A percentile compares a stretch with the other conserved stretches of the same genome.
These are phyloP conservation scores for Melanotaenia parkinsoni DNA, from an alignment of 2,797 vertebrate genomes.

Conservation along the genomic window DNA sequence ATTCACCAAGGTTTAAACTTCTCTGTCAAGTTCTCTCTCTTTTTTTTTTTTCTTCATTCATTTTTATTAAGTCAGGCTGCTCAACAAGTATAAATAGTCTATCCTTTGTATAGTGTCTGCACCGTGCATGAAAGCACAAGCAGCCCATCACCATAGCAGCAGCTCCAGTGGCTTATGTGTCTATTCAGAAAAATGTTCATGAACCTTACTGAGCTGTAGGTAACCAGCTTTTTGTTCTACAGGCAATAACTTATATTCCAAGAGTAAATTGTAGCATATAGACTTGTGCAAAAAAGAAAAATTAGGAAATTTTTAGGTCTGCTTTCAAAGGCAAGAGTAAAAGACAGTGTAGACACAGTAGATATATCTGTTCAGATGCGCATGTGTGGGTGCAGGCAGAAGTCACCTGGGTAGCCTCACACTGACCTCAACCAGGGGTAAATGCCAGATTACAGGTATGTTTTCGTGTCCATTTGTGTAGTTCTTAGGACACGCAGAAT, in stretches of 20 bases:
- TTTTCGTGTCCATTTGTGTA: background rate
- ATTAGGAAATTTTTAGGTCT: background rate
- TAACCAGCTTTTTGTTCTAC: background rate
- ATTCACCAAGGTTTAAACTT: constrained; percentile 2
- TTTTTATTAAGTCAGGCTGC: background rate
- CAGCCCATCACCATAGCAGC: constrained; percentile 11
- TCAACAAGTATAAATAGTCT: constrained; percentile 8
- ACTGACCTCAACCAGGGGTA: background rate
- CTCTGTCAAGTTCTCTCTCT: constrained; percentile 7
- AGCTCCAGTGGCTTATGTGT: background rate
- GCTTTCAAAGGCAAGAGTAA: constrained; percentile 1
- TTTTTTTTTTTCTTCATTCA: constrained; percentile 20
- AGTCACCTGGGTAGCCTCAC: background rate
- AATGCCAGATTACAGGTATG: background rate
- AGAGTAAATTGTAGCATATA: background rate
- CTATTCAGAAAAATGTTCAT: background rate
- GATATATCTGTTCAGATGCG: background rate
- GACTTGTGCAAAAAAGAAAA: background rate
- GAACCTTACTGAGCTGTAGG: background rate
- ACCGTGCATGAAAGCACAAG: background rate
- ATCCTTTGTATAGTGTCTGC: constrained; percentile 1
- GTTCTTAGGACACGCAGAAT: background rate
- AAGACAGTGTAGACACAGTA: background rate
- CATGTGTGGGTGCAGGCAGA: background rate
- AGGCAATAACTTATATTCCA: constrained; percentile 8